Percentiles rank a stretch among this genome's conserved stretches.
Evolutionary conservation across 2,797 vertebrate species (phyloP).

Genomic region (Galagoides demidoff): DNA sequence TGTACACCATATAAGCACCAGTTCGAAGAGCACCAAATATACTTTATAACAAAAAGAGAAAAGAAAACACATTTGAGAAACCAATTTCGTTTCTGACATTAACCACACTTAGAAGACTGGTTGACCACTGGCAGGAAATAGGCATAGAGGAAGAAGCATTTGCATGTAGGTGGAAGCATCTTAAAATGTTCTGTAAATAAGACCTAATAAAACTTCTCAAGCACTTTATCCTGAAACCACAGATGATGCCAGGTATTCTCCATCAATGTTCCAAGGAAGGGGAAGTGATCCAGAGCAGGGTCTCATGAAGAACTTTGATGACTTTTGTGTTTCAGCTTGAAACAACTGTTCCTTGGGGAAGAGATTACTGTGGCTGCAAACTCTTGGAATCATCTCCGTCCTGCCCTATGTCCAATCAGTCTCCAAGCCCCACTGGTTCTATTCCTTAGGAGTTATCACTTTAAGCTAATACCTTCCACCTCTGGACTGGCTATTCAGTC

Average conservation of each 20-base stretch:
- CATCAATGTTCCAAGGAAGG: background rate
- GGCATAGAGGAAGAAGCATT: background rate
- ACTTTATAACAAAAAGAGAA: slow-evolving; percentile 88
- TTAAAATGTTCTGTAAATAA: background rate
- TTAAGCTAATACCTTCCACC: background rate
- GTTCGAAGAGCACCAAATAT: slow-evolving; percentile 99
- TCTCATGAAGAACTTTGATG: background rate
- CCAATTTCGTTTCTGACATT: background rate
- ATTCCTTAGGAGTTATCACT: background rate
- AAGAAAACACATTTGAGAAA: slow-evolving; percentile 77
- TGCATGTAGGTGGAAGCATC: background rate
- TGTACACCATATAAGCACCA: slow-evolving; percentile 97
- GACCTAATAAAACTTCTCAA: background rate
- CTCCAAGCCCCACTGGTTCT: background rate
- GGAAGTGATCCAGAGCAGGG: background rate
- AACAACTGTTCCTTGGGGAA: background rate
- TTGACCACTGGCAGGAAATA: background rate
- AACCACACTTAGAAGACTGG: background rate
- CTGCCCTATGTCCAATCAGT: background rate
- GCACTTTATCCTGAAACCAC: background rate
- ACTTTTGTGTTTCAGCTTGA: background rate
- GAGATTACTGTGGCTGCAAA: background rate
- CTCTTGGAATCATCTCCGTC: background rate
- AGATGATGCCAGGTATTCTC: background rate
- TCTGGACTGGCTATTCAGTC: background rate